Conservation (phyloP, 2,797 vertebrate species). For the Microcaecilia unicolor region DNA sequence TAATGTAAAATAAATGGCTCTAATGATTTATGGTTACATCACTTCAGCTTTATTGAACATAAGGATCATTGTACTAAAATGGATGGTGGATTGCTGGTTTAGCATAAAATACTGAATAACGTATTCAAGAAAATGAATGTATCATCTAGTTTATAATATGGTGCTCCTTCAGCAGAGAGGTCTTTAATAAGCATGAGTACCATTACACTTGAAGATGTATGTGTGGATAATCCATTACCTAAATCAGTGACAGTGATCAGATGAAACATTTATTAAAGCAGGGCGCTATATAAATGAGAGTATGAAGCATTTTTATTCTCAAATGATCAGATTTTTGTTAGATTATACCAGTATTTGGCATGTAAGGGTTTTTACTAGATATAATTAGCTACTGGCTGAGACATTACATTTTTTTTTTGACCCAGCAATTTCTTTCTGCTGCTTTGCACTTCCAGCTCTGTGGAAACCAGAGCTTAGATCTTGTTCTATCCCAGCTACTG, state of each 20-base stretch:
- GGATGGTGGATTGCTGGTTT: slow-evolving; percentile 71
- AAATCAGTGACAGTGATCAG: slow-evolving; percentile 57
- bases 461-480: too few relatives aligned
- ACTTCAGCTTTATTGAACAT: slow-evolving; percentile 77
- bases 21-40: slow-evolving; percentile 73
- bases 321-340: too few relatives aligned
- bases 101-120: slow-evolving; percentile 76
- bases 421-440: too few relatives aligned
- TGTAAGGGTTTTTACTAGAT: neutral
- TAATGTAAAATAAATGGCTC: slow-evolving; percentile 75
- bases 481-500: too few relatives aligned
- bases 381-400: too few relatives aligned
- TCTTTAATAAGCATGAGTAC: slow-evolving; percentile 73
- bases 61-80: slow-evolving; percentile 78
- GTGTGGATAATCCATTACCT: slow-evolving; percentile 61
- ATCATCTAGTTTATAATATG: slow-evolving; percentile 72
- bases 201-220: slow-evolving; percentile 73
- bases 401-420: neutral
- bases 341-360: neutral
- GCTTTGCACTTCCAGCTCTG: too few relatives aligned
- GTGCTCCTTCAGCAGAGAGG: slow-evolving; percentile 68
- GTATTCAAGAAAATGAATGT: slow-evolving; percentile 73
- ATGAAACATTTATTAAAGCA: slow-evolving; percentile 45
- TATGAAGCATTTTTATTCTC: slow-evolving; percentile 13
- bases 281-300: slow-evolving; percentile 24